A percentile compares a stretch with the other conserved stretches of the same genome.
These are phyloP conservation scores for Rhizoglyphus robini DNA, from an alignment of 1,140 invertebrate genomes.

Conservation along the genomic window DNA sequence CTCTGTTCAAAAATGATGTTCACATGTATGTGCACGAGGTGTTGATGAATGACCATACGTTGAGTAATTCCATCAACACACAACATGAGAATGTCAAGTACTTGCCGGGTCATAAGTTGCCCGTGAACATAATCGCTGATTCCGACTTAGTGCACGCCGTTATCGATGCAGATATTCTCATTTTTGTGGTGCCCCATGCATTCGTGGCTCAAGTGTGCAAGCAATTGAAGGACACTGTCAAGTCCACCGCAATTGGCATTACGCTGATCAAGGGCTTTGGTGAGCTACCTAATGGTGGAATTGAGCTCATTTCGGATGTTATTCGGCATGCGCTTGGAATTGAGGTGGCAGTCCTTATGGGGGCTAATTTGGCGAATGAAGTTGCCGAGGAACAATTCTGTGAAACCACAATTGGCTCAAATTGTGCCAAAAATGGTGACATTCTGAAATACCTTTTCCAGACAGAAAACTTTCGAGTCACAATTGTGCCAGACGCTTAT, in stretches of 20 bases:
- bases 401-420: slow-evolving; percentile 94
- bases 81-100: slow-evolving; percentile 98
- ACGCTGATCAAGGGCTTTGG: slow-evolving; percentile 97
- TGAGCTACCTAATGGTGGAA: slow-evolving; percentile 70
- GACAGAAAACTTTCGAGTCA: slow-evolving; percentile 86
- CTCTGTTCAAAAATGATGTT: slow-evolving; percentile 68
- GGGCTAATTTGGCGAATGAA: slow-evolving; percentile 92
- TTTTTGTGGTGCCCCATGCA: slow-evolving; percentile 97
- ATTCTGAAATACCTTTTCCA: slow-evolving; percentile 80
- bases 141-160: slow-evolving; percentile 80
- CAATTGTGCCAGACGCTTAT: slow-evolving; percentile 85
- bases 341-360: slow-evolving; percentile 88
- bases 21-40: slow-evolving; percentile 99
- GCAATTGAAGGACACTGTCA: slow-evolving; percentile 72
- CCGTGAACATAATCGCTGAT: slow-evolving; percentile 76
- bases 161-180: slow-evolving; percentile 80
- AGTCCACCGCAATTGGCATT: slow-evolving; percentile 70
- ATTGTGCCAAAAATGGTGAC: slow-evolving; percentile 55
- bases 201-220: slow-evolving; percentile 77
- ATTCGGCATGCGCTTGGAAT: slow-evolving; percentile 73
- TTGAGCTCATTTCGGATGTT: slow-evolving; percentile 89
- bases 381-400: slow-evolving; percentile 92
- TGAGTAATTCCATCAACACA: slow-evolving; percentile 97
- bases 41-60: slow-evolving; percentile 78
- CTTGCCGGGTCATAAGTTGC: slow-evolving; percentile 81